phyloP scores from a whole-genome alignment of 2,113 vertebrate genomes.

The Grammomys surdaster region DNA sequence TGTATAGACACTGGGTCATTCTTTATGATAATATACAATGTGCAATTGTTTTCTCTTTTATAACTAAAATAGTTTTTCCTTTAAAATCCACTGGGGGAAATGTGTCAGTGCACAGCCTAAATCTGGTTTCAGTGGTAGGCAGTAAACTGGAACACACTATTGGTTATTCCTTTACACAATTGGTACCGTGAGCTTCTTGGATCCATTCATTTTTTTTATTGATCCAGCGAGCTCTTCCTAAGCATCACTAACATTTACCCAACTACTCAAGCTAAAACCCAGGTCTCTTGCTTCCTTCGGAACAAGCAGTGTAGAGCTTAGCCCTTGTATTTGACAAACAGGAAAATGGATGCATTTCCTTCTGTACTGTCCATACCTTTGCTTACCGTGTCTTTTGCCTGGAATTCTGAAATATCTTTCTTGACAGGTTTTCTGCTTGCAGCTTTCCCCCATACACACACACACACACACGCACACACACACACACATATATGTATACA shows the following conservation, averaged over 20 bases:
- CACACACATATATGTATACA: too few relatives aligned
- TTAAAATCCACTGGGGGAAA: background rate
- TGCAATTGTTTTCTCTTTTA: conserved; percentile 1
- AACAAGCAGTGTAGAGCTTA: too few relatives aligned
- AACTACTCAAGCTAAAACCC: background rate
- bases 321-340: background rate
- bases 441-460: background rate
- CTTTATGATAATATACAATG: background rate
- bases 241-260: background rate
- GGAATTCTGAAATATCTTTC: background rate
- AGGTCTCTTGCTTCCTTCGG: background rate
- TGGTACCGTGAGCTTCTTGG: background rate
- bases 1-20: background rate
- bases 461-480: too few relatives aligned
- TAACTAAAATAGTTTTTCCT: conserved; percentile 9
- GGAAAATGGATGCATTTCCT: background rate
- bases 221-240: background rate
- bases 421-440: background rate
- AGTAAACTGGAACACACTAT: background rate
- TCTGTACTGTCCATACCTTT: background rate
- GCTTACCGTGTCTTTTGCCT: background rate
- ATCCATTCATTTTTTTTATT: background rate
- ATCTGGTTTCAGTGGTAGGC: conserved; percentile 2
- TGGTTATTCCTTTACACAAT: background rate
- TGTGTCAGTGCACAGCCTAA: background rate